These are phyloP conservation scores for Astreopora myriophthalma DNA, from an alignment of 64 coral and sea anemone species.

Conservation along the genomic window DNA sequence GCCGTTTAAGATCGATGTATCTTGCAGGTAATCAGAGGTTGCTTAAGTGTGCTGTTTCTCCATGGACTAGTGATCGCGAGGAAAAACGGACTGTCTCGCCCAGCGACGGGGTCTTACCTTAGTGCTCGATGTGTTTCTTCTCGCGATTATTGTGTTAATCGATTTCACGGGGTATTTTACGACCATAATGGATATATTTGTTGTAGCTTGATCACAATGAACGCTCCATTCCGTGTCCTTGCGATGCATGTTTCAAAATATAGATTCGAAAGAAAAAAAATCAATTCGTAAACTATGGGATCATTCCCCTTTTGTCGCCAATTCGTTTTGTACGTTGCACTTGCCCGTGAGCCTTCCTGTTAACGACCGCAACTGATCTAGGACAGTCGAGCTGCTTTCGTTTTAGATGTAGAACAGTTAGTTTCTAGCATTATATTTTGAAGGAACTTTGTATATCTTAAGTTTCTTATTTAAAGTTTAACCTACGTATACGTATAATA, in stretches of 20 bases:
- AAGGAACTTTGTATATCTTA: neutral
- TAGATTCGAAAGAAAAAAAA: neutral
- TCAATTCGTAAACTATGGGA: too few species aligned
- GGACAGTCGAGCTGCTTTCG: neutral
- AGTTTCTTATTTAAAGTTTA: too few species aligned
- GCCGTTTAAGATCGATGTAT: constrained; percentile 48
- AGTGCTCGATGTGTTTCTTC: neutral
- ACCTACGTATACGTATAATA: too few species aligned
- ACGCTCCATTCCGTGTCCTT: neutral
- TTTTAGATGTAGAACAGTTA: neutral
- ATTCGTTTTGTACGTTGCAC: neutral
- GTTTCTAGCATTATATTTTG: neutral
- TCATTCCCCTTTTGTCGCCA: neutral
- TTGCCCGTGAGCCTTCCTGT: neutral
- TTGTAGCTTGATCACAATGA: neutral
- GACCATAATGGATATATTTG: neutral
- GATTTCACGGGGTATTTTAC: neutral
- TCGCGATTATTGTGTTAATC: neutral
- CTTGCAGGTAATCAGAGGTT: constrained; percentile 44
- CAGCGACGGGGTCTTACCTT: neutral
- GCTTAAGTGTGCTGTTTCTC: neutral
- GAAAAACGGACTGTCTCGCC: neutral
- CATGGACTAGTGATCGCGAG: neutral
- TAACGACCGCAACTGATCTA: neutral
- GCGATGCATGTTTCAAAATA: neutral